phyloP scores from a whole-genome alignment of 2,888 invertebrate genomes.

The Aleiodes testaceus region DNA sequence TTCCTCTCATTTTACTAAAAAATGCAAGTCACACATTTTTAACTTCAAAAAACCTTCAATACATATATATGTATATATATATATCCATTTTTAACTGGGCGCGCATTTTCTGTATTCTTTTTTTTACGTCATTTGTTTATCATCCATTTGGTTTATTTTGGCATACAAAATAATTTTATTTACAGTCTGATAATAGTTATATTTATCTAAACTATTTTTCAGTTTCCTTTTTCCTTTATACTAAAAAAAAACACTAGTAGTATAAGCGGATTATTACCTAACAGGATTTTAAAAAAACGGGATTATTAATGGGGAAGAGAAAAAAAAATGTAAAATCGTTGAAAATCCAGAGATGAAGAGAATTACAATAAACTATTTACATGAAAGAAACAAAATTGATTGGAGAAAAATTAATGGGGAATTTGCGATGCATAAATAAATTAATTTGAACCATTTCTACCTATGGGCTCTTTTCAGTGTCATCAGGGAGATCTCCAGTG shows the following conservation, averaged over 20 bases:
- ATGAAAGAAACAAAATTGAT: slow-evolving; percentile 4
- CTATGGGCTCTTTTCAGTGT: slow-evolving; percentile 6
- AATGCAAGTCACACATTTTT: slow-evolving; percentile 15
- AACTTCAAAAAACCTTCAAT: background rate
- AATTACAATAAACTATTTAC: slow-evolving; percentile 25
- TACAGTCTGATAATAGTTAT: slow-evolving; percentile 68
- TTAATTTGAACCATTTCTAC: slow-evolving; percentile 20
- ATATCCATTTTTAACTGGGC: slow-evolving; percentile 33
- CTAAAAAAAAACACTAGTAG: slow-evolving; percentile 34
- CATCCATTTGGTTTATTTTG: slow-evolving; percentile 70
- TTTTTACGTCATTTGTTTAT: slow-evolving; percentile 37
- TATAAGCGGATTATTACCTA: slow-evolving; percentile 22
- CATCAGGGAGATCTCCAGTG: background rate
- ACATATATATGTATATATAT: background rate
- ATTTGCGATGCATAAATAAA: slow-evolving; percentile 18
- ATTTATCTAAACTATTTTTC: slow-evolving; percentile 39
- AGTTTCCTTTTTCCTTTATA: slow-evolving; percentile 42
- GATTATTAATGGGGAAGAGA: slow-evolving; percentile 3
- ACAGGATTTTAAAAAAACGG: slow-evolving; percentile 10
- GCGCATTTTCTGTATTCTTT: slow-evolving; percentile 27
- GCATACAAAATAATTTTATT: slow-evolving; percentile 72
- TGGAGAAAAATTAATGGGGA: background rate
- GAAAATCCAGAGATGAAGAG: background rate
- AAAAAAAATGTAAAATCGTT: slow-evolving; percentile 18
- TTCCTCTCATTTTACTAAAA: background rate